Evolutionary conservation across 2,113 vertebrate species (phyloP).

Genomic region (Gavia stellata): DNA sequence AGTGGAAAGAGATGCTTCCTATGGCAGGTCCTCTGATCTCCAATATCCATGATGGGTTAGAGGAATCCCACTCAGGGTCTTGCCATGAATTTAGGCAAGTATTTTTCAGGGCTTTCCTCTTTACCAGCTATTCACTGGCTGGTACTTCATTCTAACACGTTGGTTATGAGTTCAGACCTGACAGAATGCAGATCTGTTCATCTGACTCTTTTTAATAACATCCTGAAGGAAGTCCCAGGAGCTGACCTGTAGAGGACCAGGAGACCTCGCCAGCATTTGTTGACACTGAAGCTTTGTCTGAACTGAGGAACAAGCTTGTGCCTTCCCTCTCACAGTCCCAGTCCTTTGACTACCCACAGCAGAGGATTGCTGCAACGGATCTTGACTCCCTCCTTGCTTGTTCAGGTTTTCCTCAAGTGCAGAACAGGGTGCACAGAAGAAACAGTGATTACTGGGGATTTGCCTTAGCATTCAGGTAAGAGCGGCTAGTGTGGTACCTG

Average conservation of each 20-base stretch:
- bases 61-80: background rate
- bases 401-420: background rate
- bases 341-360: background rate
- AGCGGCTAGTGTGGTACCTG: background rate
- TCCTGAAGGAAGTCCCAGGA: background rate
- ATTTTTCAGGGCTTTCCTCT: background rate
- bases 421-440: background rate
- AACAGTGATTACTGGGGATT: background rate
- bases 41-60: background rate
- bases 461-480: background rate
- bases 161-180: background rate
- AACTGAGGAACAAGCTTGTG: background rate
- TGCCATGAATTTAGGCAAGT: background rate
- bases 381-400: background rate
- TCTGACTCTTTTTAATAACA: background rate
- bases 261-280: background rate
- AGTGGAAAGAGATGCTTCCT: background rate
- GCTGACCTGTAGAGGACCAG: background rate
- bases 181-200: background rate
- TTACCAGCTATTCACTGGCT: background rate
- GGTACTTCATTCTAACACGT: rapidly evolving
- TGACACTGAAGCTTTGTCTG: background rate
- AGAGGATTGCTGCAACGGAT: background rate
- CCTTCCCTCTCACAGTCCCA: background rate
- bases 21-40: background rate